Conservation (phyloP, 2,888 invertebrate species). For the Polyommatus iphigenia region DNA sequence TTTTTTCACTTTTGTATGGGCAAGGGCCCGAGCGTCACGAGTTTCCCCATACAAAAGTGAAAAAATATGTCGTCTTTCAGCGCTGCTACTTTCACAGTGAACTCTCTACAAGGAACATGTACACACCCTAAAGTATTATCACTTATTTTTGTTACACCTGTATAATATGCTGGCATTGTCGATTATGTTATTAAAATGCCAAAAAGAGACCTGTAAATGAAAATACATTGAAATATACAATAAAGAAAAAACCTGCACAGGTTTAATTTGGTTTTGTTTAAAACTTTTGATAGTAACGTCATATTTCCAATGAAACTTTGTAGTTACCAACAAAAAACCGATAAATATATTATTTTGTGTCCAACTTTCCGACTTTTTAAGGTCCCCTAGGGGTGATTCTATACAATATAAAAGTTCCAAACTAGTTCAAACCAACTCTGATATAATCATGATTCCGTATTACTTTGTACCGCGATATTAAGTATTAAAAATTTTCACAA, state of each 20-base stretch:
- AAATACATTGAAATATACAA: background rate
- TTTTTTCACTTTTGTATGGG: too few species aligned
- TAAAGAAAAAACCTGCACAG: background rate
- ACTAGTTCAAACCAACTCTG: slow-evolving; percentile 28
- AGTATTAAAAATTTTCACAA: background rate
- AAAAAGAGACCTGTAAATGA: background rate
- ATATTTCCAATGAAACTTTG: background rate
- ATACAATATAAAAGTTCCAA: slow-evolving; percentile 23
- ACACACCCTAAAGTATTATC: too few species aligned
- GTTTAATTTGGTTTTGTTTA: background rate
- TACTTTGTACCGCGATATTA: background rate
- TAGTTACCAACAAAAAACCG: slow-evolving; percentile 1
- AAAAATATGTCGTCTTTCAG: too few species aligned
- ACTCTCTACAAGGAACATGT: too few species aligned
- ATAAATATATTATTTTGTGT: slow-evolving; percentile 17
- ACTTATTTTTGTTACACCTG: too few species aligned
- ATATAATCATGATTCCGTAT: slow-evolving; percentile 7
- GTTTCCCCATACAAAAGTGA: too few species aligned
- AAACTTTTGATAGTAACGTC: background rate
- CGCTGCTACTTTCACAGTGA: too few species aligned
- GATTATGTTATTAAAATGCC: background rate
- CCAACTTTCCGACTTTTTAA: slow-evolving; percentile 17
- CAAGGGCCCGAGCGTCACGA: too few species aligned
- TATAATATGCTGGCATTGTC: background rate
- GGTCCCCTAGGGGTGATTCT: slow-evolving; percentile 21